These are phyloP conservation scores for Hippopotamyrus pictus DNA, from an alignment of 2,797 vertebrate genomes.

Conservation along the genomic window DNA sequence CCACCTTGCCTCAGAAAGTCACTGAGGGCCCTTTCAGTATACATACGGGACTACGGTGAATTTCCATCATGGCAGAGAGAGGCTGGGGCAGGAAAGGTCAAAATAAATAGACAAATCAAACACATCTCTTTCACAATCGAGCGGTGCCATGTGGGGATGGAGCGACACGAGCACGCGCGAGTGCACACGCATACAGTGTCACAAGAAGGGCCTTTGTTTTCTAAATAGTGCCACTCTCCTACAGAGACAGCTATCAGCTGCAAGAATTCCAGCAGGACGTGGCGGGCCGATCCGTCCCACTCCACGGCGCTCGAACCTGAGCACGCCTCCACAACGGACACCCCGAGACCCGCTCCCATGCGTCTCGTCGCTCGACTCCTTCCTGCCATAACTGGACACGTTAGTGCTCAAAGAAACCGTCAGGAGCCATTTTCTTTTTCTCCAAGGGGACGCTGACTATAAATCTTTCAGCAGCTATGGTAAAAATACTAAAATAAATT, in stretches of 20 bases:
- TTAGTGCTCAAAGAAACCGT: not conserved
- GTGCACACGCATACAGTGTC: not conserved
- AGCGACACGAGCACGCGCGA: not conserved
- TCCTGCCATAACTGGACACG: not conserved
- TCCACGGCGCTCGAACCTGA: not conserved
- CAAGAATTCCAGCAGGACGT: not conserved
- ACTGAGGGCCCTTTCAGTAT: not conserved
- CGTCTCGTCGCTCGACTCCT: not conserved
- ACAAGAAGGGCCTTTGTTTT: slow-evolving; percentile 12
- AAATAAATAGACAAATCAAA: not conserved
- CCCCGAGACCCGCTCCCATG: not conserved
- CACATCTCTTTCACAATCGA: not conserved
- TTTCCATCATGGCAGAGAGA: not conserved
- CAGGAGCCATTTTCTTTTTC: not conserved
- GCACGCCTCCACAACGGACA: not conserved
- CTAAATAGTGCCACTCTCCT: not conserved
- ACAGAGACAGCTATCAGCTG: not conserved
- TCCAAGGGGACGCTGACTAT: not conserved
- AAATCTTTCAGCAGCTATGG: not conserved
- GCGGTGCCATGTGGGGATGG: slow-evolving; percentile 15
- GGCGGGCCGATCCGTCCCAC: not conserved
- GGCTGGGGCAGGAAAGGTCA: not conserved
- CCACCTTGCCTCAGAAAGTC: not conserved
- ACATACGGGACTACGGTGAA: not conserved
- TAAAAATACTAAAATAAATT: not conserved